Percentiles rank a stretch among this genome's conserved stretches.
phyloP scores from a whole-genome alignment of 2,797 vertebrate species.

The Sebastes dallii region DNA sequence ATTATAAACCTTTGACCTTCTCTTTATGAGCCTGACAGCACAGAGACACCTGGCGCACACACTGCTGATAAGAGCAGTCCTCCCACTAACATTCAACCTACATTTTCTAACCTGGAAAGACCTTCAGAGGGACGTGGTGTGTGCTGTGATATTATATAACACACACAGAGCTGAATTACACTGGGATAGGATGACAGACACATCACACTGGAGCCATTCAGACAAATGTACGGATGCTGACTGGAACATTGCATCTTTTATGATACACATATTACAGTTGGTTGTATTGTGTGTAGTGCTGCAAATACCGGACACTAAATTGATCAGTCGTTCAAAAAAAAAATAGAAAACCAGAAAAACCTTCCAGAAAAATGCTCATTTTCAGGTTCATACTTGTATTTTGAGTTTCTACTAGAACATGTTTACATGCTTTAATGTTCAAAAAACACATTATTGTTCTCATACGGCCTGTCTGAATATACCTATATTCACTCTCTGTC shows the following conservation, averaged over 20 bases:
- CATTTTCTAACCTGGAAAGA: conserved; percentile 6
- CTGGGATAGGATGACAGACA: not conserved
- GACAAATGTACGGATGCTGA: not conserved
- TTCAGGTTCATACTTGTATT: too few species aligned
- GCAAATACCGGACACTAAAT: not conserved
- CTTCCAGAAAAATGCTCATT: too few species aligned
- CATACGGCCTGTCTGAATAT: too few species aligned
- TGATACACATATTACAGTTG: not conserved
- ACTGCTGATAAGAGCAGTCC: not conserved
- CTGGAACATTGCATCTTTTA: not conserved
- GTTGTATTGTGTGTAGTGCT: not conserved
- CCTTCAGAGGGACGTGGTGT: not conserved
- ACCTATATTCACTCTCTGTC: too few species aligned
- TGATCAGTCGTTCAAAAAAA: not conserved
- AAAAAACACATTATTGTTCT: too few species aligned
- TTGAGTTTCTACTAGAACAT: too few species aligned
- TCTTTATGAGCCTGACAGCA: conserved; percentile 6
- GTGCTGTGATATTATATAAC: not conserved
- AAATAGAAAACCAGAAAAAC: too few species aligned
- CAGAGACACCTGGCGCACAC: not conserved
- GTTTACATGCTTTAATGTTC: too few species aligned
- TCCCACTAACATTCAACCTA: not conserved
- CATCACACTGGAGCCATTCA: not conserved
- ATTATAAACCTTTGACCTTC: conserved; percentile 8
- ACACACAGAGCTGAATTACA: not conserved